phyloP scores from a whole-genome alignment of 2,113 vertebrate genomes.

The Peucedramus taeniatus region DNA sequence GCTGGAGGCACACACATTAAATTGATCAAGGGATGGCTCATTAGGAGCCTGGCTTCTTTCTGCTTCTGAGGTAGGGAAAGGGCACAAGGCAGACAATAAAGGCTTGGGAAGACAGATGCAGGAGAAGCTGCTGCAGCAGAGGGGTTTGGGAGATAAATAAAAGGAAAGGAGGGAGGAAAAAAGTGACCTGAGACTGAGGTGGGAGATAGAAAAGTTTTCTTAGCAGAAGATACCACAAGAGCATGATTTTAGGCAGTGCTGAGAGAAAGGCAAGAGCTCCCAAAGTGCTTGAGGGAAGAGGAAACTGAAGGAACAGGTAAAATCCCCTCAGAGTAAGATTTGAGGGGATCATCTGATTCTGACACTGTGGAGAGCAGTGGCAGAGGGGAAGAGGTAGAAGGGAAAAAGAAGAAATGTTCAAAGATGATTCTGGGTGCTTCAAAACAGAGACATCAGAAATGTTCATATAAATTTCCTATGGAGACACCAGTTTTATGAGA shows the following conservation, averaged over 20 bases:
- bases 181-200: not conserved
- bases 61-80: not conserved
- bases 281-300: not conserved
- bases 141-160: not conserved
- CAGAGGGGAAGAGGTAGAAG: not conserved
- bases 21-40: slow-evolving; percentile 18
- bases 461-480: not conserved
- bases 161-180: not conserved
- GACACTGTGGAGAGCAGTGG: not conserved
- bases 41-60: not conserved
- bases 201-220: not conserved
- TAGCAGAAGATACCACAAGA: not conserved
- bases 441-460: not conserved
- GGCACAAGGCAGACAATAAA: not conserved
- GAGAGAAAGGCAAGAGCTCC: not conserved
- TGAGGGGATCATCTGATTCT: fast-evolving
- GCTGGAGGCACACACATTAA: not conserved
- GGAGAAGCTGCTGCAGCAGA: not conserved
- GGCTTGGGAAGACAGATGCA: not conserved
- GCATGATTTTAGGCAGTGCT: not conserved
- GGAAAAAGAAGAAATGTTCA: not conserved
- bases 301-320: not conserved
- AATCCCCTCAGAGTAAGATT: not conserved
- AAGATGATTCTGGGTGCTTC: not conserved
- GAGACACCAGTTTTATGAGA: not conserved